A percentile compares a stretch with the other conserved stretches of the same genome.
Evolutionary conservation across 2,113 vertebrate genomes (phyloP).

Genomic region (Ancistrus triradiatus): DNA sequence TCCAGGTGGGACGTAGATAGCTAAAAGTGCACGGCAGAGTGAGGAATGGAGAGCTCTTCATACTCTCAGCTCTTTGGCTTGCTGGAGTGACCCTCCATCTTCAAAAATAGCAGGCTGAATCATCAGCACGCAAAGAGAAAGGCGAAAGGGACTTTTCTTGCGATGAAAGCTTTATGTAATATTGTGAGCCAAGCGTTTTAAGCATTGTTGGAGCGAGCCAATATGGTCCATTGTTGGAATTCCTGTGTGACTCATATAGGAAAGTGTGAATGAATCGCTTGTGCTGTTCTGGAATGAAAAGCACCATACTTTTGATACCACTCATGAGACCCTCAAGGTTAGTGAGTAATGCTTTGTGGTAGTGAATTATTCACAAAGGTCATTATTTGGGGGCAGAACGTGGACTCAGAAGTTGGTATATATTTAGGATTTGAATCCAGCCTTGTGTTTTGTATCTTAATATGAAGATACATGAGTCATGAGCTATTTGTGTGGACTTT

Average conservation of each 20-base stretch:
- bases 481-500: no score
- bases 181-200: conserved; percentile 22
- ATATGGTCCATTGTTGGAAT: conserved; percentile 62
- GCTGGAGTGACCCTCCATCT: conserved; percentile 41
- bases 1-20: conserved; percentile 29
- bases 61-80: conserved; percentile 8
- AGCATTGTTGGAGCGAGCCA: conserved; percentile 18
- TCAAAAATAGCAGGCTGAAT: conserved; percentile 58
- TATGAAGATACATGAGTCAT: no score
- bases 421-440: background rate
- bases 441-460: no score
- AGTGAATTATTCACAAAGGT: conserved; percentile 12
- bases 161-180: conserved; percentile 22
- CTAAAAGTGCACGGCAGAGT: conserved; percentile 36
- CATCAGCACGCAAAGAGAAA: conserved; percentile 26
- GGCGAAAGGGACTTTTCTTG: conserved; percentile 7
- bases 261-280: conserved; percentile 58
- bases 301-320: conserved; percentile 42
- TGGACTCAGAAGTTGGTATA: conserved; percentile 14
- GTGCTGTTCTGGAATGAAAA: conserved; percentile 15
- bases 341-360: conserved; percentile 21
- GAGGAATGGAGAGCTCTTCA: conserved; percentile 22
- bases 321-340: conserved; percentile 56
- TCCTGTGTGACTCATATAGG: conserved; percentile 60
- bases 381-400: background rate